Evolutionary conservation across 2,888 invertebrate species (phyloP), one percentile per base, ranked within the genome.

Genomic region (Abscondita cerata): DNA sequence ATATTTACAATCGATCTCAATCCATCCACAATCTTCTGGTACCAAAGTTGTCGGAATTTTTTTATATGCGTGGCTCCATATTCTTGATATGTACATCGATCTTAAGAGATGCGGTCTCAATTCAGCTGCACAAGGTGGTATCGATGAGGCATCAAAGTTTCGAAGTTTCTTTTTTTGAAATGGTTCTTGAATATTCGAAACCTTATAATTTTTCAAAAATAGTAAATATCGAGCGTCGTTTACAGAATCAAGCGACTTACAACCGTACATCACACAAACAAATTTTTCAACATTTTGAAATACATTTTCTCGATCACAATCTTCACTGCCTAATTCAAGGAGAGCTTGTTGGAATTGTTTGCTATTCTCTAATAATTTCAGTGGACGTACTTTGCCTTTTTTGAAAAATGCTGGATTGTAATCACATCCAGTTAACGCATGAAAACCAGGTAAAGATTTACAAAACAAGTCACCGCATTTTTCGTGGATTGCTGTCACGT

Each of bases 91-190:
- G 59, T 64, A 74, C 68, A 41, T 68, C 54, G 73, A 71, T 47
- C 74, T 62, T 66, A 74, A 68, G 44, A 72, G 51, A 44, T 73
- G 72, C 57, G 72, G 71, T 34, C 38, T 64, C 65, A 72, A 64
- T 66, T 73, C 68, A 52, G 72, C 69, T 70, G 68, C 58, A 52
- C 71, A 71, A 33, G 71, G 72, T 65, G 72, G 72, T 62, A 72
- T 70, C 60, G 67, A 67, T 58, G 65, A 72, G 13, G 70, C 70
- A 64, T 73, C 72, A 65, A 70, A 72, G 67, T 72, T 73, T 44
- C 68, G 65, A 44, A 74, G 61, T n/a, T n/a, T n/a, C 64, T 64
- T 68, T 62, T 72, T 66, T 5, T 65, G 67, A 59, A 70, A 71
- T 46, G 71, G 68, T 59, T 68, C 50, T 15, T 68, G 69, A 33